Evolutionary conservation across 2,113 vertebrate species (phyloP).

Genomic region (Gopherus evgoodei): DNA sequence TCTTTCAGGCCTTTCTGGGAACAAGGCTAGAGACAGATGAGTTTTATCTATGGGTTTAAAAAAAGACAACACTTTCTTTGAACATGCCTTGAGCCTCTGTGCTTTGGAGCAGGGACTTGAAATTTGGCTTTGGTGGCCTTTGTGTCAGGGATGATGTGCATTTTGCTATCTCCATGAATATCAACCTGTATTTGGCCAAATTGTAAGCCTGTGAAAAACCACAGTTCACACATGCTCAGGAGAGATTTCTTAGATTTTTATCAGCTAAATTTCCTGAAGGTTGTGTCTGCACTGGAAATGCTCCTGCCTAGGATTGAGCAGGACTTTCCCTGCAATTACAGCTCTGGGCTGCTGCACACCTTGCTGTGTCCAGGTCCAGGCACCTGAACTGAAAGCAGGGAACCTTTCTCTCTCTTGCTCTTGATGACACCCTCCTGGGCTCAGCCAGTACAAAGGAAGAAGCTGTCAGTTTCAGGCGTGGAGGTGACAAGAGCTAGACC

Average conservation of each 20-base stretch:
- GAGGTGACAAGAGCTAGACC: background rate
- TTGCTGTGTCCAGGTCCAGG: background rate
- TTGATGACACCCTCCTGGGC: background rate
- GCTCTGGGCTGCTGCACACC: background rate
- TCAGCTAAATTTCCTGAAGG: background rate
- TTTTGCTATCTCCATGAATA: background rate
- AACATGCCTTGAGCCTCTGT: background rate
- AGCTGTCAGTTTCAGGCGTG: background rate
- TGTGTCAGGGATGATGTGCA: background rate
- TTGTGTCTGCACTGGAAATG: background rate
- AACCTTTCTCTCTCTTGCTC: background rate
- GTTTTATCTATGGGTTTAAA: background rate
- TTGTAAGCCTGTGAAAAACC: background rate
- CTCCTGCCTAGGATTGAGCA: background rate
- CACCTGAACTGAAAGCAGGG: background rate
- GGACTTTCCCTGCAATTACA: background rate
- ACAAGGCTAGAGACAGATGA: background rate
- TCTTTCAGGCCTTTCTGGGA: background rate
- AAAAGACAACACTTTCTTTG: background rate
- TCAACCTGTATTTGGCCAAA: background rate
- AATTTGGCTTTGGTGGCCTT: background rate
- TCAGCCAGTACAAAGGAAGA: background rate
- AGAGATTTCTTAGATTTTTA: background rate
- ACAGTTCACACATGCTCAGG: rapidly evolving
- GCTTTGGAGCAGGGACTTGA: background rate